A percentile compares a stretch with the other conserved stretches of the same genome.
These are phyloP conservation scores for Fulmarus glacialis DNA, from an alignment of 2,113 vertebrate genomes.

Conservation along the genomic window DNA sequence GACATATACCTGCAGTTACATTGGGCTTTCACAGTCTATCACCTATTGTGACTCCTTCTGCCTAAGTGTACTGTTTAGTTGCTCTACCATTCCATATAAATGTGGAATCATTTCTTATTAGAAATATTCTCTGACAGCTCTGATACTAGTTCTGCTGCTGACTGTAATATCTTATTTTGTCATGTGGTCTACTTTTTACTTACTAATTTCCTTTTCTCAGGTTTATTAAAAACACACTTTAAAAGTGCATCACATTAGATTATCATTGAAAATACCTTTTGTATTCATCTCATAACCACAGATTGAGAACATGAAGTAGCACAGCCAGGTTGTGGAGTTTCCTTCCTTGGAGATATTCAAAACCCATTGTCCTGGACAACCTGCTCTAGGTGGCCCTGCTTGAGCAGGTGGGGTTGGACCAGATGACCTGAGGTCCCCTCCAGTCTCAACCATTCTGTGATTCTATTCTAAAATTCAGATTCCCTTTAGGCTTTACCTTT, in stretches of 20 bases:
- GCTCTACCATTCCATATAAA: not conserved
- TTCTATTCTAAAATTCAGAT: not conserved
- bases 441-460: not conserved
- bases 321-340: not conserved
- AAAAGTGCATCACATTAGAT: not conserved
- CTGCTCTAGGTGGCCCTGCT: not conserved
- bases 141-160: not conserved
- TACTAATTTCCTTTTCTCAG: not conserved
- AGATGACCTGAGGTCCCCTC: not conserved
- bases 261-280: not conserved
- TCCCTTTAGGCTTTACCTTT: not conserved
- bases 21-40: not conserved
- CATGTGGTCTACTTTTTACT: not conserved
- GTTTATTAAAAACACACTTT: not conserved
- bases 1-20: not conserved
- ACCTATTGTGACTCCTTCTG: not conserved
- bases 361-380: not conserved
- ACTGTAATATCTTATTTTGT: not conserved
- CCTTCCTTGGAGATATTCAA: not conserved
- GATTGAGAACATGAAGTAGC: not conserved
- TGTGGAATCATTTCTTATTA: not conserved
- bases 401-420: not conserved
- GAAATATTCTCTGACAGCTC: not conserved
- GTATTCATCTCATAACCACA: not conserved
- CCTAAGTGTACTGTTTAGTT: not conserved